Evolutionary conservation across 64 coral and sea anemone species (phyloP), one percentile per base, ranked within the genome.

Genomic region (Dendrophyllia cribrosa): DNA sequence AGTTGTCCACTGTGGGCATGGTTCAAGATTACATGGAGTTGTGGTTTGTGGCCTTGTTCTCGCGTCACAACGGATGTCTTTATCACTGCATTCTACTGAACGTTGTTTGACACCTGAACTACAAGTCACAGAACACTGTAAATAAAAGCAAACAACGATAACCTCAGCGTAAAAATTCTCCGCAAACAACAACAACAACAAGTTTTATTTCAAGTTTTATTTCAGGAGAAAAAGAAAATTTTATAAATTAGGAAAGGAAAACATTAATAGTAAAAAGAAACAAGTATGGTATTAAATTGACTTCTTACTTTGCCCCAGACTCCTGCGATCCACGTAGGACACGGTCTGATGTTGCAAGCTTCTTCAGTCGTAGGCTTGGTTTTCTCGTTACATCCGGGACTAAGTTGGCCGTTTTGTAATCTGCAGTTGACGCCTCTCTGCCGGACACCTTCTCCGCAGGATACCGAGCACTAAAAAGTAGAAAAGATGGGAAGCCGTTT

Each of bases 121-220:
- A 72, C 93, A 94, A 22, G 74, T 94, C 64, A 43, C 70, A 34
- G 93, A 86, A 71, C 93, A 94, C 93, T 94, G 67, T 10, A 58
- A 73, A 46, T 56, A 3, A 24, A 43, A 55, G 56, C 43, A 82
- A 61, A 14, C 25, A 51, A 62, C 13, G 55, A 46, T 44, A 24
- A 60, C 3, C 10, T 58, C 55, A 51, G 47, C 17, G 19, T 34
- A 9, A 8, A 55, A 51, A 72, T 9, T 13, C 69, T 56, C 12
- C 53, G 12, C 53, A 56, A 55, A 55, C 6, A 55, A 70, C 20
- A 10, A 70, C 22, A 43, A 72, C 3, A 72, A 10, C 22, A 24
- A 49, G 3, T 50, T n/a, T n/a, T n/a, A n/a, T n/a, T n/a, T n/a
- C n/a, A n/a, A n/a, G n/a, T n/a, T n/a, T n/a, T n/a, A n/a, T n/a